phyloP scores from a whole-genome alignment of 2,113 vertebrate genomes.

The Alosa alosa region DNA sequence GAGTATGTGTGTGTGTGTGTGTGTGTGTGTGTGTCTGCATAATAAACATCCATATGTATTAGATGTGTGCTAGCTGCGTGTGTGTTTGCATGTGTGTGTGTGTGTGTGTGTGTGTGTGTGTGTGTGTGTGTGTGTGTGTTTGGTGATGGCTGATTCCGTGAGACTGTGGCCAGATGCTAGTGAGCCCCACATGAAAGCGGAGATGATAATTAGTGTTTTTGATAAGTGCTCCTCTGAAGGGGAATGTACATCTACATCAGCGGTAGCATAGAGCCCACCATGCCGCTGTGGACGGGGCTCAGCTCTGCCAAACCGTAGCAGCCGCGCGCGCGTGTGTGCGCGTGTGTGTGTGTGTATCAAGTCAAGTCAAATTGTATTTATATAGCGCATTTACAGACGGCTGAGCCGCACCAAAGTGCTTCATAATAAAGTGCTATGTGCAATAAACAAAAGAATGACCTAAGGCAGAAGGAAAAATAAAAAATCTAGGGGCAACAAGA shows the following conservation, averaged over 20 bases:
- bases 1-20: neutral
- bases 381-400: too few relatives aligned
- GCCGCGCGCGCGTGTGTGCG: neutral
- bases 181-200: neutral
- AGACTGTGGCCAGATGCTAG: neutral
- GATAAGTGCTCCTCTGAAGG: conserved; percentile 12
- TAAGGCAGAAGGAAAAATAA: too few relatives aligned
- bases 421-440: too few relatives aligned
- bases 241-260: neutral
- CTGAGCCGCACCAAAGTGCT: too few relatives aligned
- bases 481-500: too few relatives aligned
- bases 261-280: too few relatives aligned
- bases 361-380: too few relatives aligned
- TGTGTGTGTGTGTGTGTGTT: neutral
- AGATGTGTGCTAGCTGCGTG: too few relatives aligned
- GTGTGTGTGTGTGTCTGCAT: neutral
- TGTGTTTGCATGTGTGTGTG: too few relatives aligned
- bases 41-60: too few relatives aligned
- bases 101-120: neutral
- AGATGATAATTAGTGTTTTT: conserved; percentile 14
- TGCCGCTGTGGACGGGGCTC: too few relatives aligned
- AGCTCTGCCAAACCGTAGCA: neutral
- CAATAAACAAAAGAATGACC: too few relatives aligned
- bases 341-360: neutral
- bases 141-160: neutral